Evolutionary conservation across 2,113 vertebrate genomes (phyloP), one percentile per base, ranked within the genome.

Genomic region (Engraulis encrasicolus): DNA sequence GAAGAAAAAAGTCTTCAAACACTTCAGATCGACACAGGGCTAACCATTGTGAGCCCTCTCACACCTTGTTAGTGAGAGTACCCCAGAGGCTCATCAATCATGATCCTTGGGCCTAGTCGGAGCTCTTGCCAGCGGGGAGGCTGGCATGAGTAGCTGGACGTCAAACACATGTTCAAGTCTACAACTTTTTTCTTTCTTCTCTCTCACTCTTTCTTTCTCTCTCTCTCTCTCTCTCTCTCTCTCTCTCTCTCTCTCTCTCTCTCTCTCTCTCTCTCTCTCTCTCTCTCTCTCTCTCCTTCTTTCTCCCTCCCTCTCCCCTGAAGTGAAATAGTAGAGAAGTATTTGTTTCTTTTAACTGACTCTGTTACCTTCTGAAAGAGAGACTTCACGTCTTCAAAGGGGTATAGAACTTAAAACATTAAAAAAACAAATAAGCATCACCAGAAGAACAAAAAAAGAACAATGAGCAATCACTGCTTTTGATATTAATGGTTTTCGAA

Each of bases 1-100:
- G n/a, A n/a, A n/a, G n/a, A n/a, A 74, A 78, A 83, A 49, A 61
- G 14, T 3, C 50, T 36, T 79, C 79, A 80, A 52, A 54, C 20
- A 20, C 77, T 71, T 49, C 23, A 82, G 78, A 37, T 81, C 50
- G 74, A 52, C 61, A 77, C 15, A 61, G 58, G 2, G 6, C 81
- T 11, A n/a, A 27, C 23, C 38, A 66, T 45, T 19, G 74, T 84
- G 79, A 79, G 80, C 82, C 48, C 85, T 79, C 71, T 78, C 77
- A 81, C 82, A 84, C 79, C 77, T 87, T 86, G 82, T 84, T 82
- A 84, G 74, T 78, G 20, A n/a, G 20, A 82, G 54, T 36, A 48
- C 40, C 74, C 82, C 50, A 77, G 78, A 78, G 52, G 23, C n/a
- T 71, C 80, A 80, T 84, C 83, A 82, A 87, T 87, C 86, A 84